These are phyloP conservation scores for Gambusia affinis DNA, from an alignment of 2,113 vertebrate species.

Conservation along the genomic window DNA sequence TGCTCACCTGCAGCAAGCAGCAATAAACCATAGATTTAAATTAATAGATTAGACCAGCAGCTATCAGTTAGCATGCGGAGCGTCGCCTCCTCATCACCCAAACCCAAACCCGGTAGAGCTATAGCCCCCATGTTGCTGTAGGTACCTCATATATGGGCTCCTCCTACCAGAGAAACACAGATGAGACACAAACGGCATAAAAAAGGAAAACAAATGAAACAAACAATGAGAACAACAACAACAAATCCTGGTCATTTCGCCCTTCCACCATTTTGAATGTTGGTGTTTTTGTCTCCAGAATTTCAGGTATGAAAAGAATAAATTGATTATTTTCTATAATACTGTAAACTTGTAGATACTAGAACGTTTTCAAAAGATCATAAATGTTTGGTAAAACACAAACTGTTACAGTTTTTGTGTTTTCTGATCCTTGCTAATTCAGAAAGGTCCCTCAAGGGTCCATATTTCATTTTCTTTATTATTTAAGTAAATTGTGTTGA, in stretches of 20 bases:
- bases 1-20: conserved; percentile 32
- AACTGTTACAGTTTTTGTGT: not conserved
- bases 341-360: not conserved
- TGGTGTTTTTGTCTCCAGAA: not conserved
- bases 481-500: not conserved
- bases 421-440: not conserved
- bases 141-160: conserved; percentile 82
- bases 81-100: not conserved
- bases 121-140: conserved; percentile 53
- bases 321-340: not conserved
- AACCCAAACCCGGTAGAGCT: conserved; percentile 2
- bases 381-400: not conserved
- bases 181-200: conserved; percentile 56
- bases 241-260: not conserved
- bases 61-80: not conserved
- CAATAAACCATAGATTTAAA: not conserved
- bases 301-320: not conserved
- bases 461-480: not conserved
- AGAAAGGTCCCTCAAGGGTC: not conserved
- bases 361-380: not conserved
- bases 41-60: not conserved
- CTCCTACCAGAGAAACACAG: conserved; percentile 76
- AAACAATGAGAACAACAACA: not conserved
- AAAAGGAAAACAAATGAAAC: conserved; percentile 37
- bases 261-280: not conserved